Conservation (phyloP, 2,888 invertebrate genomes). For the Encarsia formosa region DNA sequence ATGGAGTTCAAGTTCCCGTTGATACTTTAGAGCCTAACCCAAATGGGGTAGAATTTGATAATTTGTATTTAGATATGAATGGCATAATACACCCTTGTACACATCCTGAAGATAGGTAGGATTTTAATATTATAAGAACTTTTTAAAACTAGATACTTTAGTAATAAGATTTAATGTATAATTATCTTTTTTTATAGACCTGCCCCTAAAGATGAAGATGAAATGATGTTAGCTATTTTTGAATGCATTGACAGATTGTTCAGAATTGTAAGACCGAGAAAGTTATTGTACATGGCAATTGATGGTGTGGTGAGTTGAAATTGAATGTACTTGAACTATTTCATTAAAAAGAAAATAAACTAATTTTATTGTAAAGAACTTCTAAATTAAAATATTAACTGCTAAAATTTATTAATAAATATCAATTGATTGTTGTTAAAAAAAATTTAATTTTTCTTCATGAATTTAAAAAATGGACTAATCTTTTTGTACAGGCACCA, state of each 20-base stretch:
- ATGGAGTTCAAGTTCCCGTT: slow-evolving; percentile 72
- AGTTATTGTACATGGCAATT: slow-evolving; percentile 97
- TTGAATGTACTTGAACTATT: too few relatives aligned
- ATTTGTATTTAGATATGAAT: slow-evolving; percentile 98
- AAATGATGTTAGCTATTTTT: slow-evolving; percentile 99
- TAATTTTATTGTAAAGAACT: too few relatives aligned
- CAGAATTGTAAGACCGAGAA: slow-evolving; percentile 86
- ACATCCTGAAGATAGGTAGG: slow-evolving; percentile 90
- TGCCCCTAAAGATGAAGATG: slow-evolving; percentile 96
- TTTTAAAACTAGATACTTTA: too few relatives aligned
- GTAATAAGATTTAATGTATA: neutral
- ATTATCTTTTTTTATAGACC: slow-evolving; percentile 56
- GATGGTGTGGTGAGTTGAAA: slow-evolving; percentile 90
- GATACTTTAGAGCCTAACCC: slow-evolving; percentile 89
- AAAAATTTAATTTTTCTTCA: too few relatives aligned
- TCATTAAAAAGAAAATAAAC: too few relatives aligned
- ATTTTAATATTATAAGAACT: slow-evolving; percentile 14
- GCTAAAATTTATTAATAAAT: too few relatives aligned
- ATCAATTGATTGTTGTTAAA: too few relatives aligned
- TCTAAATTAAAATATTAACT: too few relatives aligned
- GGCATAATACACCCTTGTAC: slow-evolving; percentile 99
- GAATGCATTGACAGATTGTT: slow-evolving; percentile 96
- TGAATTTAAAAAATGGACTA: too few relatives aligned
- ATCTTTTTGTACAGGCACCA: slow-evolving; percentile 71
- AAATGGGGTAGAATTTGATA: slow-evolving; percentile 96